These are phyloP conservation scores for Brachionichthys hirsutus DNA, from an alignment of 2,113 vertebrate genomes.

Conservation along the genomic window DNA sequence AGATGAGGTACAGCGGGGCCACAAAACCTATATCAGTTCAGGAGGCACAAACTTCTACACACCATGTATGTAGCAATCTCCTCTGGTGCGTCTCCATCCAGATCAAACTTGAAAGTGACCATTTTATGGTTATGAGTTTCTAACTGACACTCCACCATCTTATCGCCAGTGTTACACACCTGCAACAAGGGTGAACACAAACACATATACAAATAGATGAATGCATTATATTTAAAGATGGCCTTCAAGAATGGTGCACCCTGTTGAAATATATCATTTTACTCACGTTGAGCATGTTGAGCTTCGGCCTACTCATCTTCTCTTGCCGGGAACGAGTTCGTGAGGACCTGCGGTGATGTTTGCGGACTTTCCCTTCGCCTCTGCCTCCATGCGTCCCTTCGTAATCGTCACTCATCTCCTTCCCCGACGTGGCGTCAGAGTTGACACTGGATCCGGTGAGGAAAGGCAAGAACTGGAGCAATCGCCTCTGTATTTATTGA, in stretches of 20 bases:
- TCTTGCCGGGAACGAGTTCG: conserved; percentile 92
- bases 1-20: no score
- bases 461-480: background rate
- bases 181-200: conserved; percentile 48
- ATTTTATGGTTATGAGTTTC: conserved; percentile 99
- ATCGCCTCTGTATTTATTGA: background rate
- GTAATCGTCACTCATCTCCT: conserved; percentile 92
- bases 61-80: conserved; percentile 99
- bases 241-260: background rate
- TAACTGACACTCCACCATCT: conserved; percentile 98
- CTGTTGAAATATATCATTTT: background rate
- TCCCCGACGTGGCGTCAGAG: conserved; percentile 88
- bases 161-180: conserved; percentile 96
- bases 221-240: background rate
- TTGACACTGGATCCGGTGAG: conserved; percentile 72
- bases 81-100: conserved; percentile 94
- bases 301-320: conserved; percentile 86
- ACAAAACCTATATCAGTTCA: background rate
- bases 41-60: conserved; percentile 31
- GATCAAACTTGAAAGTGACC: conserved; percentile 98
- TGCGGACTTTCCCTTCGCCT: conserved; percentile 86
- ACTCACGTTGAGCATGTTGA: conserved; percentile 90
- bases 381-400: conserved; percentile 85
- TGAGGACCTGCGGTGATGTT: conserved; percentile 88
- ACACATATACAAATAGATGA: background rate